Conservation (phyloP, 2,113 vertebrate species). For the Stigmatopora nigra region DNA sequence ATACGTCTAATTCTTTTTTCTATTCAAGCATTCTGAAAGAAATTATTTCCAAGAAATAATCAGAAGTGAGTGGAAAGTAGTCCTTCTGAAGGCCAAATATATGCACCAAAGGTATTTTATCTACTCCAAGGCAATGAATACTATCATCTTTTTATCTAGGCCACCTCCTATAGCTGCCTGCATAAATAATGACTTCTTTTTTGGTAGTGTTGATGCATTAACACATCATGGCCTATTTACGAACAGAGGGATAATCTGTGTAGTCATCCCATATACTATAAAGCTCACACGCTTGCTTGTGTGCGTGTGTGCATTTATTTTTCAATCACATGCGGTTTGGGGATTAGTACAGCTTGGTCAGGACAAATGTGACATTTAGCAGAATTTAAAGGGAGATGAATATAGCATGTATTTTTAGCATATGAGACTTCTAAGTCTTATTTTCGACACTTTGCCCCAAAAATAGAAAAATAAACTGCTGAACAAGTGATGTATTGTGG, state of each 20-base stretch:
- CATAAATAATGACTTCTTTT: constrained; percentile 30
- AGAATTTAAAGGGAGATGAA: background rate
- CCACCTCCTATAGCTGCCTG: constrained; percentile 33
- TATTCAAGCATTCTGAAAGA: too few relatives aligned
- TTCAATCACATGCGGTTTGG: constrained; percentile 14
- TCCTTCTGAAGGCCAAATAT: constrained; percentile 6
- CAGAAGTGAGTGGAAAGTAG: too few relatives aligned
- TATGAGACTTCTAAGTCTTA: too few relatives aligned
- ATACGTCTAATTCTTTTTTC: too few relatives aligned
- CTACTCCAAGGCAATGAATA: constrained; percentile 13
- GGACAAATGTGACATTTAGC: background rate
- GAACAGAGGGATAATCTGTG: constrained; percentile 35
- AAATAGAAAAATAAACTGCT: background rate
- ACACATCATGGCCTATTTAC: constrained; percentile 30
- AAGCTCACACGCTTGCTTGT: constrained; percentile 7
- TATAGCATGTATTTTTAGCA: background rate
- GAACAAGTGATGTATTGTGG: background rate
- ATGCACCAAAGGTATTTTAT: constrained; percentile 10
- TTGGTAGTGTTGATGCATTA: constrained; percentile 27
- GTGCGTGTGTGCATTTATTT: constrained; percentile 9
- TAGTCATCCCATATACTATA: constrained; percentile 16
- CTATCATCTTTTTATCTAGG: constrained; percentile 31
- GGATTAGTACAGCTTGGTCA: background rate
- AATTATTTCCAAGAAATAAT: too few relatives aligned
- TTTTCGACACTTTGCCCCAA: too few relatives aligned